A percentile compares a stretch with the other conserved stretches of the same genome.
Evolutionary conservation across 2,797 vertebrate genomes (phyloP).

Genomic region (Chrysocyon brachyurus): DNA sequence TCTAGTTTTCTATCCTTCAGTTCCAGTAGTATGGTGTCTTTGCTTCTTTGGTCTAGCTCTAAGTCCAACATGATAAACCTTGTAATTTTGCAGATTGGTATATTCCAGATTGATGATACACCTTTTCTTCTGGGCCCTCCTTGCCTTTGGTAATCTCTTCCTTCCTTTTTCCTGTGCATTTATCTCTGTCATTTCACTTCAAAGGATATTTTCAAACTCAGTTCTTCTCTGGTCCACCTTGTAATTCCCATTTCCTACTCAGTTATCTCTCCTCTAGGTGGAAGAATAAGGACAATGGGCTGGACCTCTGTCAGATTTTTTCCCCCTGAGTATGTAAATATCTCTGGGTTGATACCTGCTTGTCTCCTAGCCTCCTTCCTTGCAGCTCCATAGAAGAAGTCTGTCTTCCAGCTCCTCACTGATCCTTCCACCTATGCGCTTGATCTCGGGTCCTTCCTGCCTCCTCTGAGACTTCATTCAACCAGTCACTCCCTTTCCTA

Average conservation of each 20-base stretch:
- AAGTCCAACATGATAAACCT: neutral
- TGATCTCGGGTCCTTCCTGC: constrained; percentile 34
- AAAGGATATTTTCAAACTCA: neutral
- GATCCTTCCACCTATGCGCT: constrained; percentile 56
- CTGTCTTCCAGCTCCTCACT: constrained; percentile 38
- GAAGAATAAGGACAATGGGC: neutral
- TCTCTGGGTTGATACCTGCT: neutral
- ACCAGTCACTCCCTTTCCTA: constrained; percentile 59
- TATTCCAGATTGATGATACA: neutral
- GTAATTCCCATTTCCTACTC: neutral
- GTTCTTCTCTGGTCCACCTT: neutral
- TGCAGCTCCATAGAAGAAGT: constrained; percentile 10
- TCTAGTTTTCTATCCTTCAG: neutral
- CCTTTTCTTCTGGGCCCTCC: neutral
- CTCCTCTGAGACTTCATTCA: constrained; percentile 63
- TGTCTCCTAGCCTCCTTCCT: neutral
- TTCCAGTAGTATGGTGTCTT: neutral
- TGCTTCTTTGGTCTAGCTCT: constrained; percentile 3
- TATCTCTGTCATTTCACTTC: constrained; percentile 8
- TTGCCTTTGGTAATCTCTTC: neutral
- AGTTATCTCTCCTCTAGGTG: neutral
- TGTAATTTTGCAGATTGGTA: neutral
- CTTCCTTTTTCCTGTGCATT: neutral
- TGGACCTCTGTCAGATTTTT: neutral
- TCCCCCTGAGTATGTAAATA: no score